phyloP scores from a whole-genome alignment of 2,888 invertebrate species.

The Cephus pulcher region DNA sequence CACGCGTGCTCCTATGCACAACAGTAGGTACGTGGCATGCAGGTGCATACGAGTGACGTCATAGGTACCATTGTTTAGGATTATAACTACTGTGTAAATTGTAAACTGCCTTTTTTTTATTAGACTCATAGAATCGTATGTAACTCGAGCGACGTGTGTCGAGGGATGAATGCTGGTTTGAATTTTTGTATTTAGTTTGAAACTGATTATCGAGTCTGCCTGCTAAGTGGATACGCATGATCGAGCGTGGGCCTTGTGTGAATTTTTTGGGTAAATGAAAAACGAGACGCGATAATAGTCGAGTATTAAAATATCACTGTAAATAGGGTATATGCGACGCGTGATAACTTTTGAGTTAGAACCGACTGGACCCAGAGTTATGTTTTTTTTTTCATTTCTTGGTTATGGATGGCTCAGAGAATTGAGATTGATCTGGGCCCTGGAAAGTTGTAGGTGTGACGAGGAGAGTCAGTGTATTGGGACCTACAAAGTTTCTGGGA shows the following conservation, averaged over 20 bases:
- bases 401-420: background rate
- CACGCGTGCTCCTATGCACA: background rate
- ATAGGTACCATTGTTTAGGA: background rate
- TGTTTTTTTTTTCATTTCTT: background rate
- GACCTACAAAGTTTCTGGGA: conserved; percentile 29
- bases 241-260: background rate
- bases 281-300: background rate
- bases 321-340: background rate
- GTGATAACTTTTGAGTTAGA: background rate
- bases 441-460: conserved; percentile 5
- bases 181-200: background rate
- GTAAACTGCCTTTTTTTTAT: background rate
- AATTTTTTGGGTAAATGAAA: background rate
- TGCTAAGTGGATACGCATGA: background rate
- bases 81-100: background rate
- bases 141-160: background rate
- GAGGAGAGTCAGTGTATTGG: conserved; percentile 14
- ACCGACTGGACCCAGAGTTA: background rate
- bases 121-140: background rate
- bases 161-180: background rate
- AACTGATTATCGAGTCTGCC: background rate
- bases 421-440: background rate
- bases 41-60: background rate
- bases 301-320: background rate
- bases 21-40: background rate